Percentiles rank a stretch among this genome's conserved stretches.
These are phyloP conservation scores for Polymixis lichenea DNA, from an alignment of 2,888 invertebrate species.

Conservation along the genomic window DNA sequence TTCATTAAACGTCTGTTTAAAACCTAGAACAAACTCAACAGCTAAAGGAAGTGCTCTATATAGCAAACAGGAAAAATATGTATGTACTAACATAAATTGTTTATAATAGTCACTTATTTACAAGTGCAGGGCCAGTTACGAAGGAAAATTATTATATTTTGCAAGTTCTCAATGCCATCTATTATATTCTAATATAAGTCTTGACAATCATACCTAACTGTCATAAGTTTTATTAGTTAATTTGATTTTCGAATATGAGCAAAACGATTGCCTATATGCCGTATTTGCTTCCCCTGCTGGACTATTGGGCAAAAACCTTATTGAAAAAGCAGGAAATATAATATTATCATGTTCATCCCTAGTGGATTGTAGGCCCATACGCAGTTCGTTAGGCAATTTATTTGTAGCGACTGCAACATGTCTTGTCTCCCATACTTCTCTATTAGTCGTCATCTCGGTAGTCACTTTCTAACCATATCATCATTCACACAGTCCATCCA, in stretches of 20 bases:
- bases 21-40: conserved; percentile 13
- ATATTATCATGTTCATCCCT: background rate
- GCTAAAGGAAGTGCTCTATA: conserved; percentile 37
- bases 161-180: conserved; percentile 37
- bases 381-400: too few relatives aligned
- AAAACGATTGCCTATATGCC: background rate
- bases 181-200: background rate
- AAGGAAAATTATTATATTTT: conserved; percentile 30
- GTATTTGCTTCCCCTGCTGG: background rate
- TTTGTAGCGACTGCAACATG: too few relatives aligned
- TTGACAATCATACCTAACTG: background rate
- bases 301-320: background rate
- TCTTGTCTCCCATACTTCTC: background rate
- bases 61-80: conserved; percentile 34
- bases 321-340: background rate
- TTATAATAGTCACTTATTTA: conserved; percentile 11
- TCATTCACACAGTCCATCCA: background rate
- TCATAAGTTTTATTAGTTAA: background rate
- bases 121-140: background rate
- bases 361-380: too few relatives aligned
- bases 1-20: background rate
- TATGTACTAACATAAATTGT: conserved; percentile 18
- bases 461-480: background rate
- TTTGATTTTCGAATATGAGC: background rate
- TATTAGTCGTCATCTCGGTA: background rate